phyloP scores from a whole-genome alignment of 2,797 vertebrate species.

The Silurus aristotelis region DNA sequence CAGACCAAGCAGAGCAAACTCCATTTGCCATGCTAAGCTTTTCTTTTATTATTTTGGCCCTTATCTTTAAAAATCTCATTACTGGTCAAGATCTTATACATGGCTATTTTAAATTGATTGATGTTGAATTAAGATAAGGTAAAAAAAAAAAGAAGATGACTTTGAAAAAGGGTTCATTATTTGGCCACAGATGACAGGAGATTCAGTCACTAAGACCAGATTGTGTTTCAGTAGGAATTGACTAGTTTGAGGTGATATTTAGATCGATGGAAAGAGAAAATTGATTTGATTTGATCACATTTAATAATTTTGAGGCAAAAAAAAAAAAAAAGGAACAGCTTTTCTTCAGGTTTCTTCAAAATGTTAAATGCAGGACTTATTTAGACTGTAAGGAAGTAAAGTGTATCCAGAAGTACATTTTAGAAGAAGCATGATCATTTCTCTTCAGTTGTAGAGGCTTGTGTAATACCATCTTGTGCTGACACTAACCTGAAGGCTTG shows the following conservation, averaged over 20 bases:
- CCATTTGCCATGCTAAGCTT: constrained; percentile 15
- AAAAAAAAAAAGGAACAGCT: background rate
- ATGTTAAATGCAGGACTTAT: background rate
- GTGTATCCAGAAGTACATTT: background rate
- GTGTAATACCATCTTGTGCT: background rate
- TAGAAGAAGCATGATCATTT: background rate
- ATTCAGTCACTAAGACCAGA: background rate
- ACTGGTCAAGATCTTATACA: background rate
- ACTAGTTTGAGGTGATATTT: background rate
- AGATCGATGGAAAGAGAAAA: background rate
- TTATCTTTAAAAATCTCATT: background rate
- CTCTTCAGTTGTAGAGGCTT: background rate
- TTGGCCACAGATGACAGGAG: background rate
- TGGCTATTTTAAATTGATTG: background rate
- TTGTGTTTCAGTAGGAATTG: background rate
- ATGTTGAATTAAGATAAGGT: background rate
- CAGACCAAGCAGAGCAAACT: constrained; percentile 44
- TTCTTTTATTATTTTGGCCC: background rate
- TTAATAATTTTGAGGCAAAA: background rate
- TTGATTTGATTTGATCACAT: background rate
- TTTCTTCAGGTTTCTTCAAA: background rate
- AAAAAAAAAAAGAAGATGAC: background rate
- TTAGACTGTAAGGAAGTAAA: background rate
- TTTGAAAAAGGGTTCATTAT: background rate
- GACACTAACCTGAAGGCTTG: background rate